Conservation (phyloP, 2,797 vertebrate species). For the Glyptemys insculpta region DNA sequence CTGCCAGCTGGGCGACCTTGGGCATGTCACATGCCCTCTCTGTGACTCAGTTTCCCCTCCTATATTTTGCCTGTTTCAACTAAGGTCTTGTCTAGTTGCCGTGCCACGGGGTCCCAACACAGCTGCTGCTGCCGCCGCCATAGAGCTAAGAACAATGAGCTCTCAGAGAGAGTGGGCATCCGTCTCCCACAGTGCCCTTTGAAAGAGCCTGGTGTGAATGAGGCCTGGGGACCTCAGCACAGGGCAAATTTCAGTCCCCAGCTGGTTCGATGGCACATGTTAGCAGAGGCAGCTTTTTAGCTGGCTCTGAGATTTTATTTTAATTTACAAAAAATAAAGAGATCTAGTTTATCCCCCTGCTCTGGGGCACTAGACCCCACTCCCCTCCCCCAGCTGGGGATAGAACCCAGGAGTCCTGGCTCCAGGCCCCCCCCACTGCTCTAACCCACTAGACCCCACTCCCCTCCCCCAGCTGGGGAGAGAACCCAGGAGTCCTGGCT, state of each 20-base stretch:
- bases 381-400: background rate
- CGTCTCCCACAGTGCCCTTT: background rate
- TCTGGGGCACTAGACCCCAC: too few relatives aligned
- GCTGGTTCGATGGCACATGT: background rate
- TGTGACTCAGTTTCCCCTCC: background rate
- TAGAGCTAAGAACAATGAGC: background rate
- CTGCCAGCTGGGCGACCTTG: background rate
- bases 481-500: background rate
- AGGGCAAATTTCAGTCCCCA: background rate
- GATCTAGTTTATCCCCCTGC: background rate
- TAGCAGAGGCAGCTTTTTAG: background rate
- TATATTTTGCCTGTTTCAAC: background rate
- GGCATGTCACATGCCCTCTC: background rate
- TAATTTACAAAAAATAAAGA: background rate
- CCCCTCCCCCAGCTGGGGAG: background rate
- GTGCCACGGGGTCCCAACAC: background rate
- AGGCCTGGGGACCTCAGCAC: background rate
- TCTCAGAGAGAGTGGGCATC: background rate
- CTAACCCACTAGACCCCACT: background rate
- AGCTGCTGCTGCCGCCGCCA: background rate
- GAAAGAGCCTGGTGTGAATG: background rate
- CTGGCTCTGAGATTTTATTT: background rate
- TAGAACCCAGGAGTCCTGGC: background rate
- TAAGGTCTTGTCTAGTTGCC: background rate
- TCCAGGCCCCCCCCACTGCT: too few relatives aligned